Conservation (phyloP, 1,140 invertebrate genomes). For the Lasioglossum albipes region DNA sequence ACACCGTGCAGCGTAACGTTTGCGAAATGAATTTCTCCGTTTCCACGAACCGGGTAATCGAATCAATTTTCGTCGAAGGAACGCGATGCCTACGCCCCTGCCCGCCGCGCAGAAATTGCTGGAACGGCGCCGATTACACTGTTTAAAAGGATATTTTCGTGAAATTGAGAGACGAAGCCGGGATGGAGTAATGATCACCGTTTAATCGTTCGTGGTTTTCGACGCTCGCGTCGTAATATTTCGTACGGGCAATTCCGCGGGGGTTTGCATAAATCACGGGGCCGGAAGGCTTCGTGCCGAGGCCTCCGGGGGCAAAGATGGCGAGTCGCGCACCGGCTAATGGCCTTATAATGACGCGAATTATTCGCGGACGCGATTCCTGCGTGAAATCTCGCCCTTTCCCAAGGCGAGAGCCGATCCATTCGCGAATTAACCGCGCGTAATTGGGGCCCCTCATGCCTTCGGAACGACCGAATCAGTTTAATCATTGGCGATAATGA, state of each 20-base stretch:
- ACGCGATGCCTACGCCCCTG: neutral
- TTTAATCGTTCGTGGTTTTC: slow-evolving; percentile 12
- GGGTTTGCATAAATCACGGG: slow-evolving; percentile 26
- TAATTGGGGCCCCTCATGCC: no score
- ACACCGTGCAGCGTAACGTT: neutral
- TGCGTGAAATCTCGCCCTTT: neutral
- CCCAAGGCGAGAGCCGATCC: no score
- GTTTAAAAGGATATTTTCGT: neutral
- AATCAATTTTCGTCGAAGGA: slow-evolving; percentile 29
- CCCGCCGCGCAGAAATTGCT: neutral
- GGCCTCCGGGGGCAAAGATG: neutral
- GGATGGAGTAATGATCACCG: neutral
- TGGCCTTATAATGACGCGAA: slow-evolving; percentile 63
- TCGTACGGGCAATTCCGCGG: neutral
- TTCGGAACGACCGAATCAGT: no score
- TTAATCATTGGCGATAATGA: no score
- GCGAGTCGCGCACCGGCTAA: slow-evolving; percentile 33
- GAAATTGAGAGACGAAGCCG: neutral
- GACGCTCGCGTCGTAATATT: slow-evolving; percentile 5
- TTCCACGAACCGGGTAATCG: slow-evolving; percentile 36
- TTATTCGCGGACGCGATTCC: slow-evolving; percentile 41
- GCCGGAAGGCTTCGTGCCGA: neutral
- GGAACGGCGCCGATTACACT: neutral
- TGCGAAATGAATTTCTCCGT: slow-evolving; percentile 35
- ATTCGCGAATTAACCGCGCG: no score